Conservation (phyloP, 1,140 invertebrate species). For the Theocolax elegans region DNA sequence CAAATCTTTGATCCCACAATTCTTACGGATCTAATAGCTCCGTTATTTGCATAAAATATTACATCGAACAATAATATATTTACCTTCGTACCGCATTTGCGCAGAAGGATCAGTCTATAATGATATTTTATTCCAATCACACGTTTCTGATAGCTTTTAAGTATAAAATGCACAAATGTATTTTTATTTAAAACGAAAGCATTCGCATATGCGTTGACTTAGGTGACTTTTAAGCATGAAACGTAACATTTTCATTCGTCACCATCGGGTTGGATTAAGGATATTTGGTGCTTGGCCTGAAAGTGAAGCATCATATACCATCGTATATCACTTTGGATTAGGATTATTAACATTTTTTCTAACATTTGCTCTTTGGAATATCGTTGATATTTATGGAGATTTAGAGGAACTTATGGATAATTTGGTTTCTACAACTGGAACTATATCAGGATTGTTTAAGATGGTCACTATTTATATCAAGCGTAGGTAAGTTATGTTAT, state of each 20-base stretch:
- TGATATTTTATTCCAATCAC: no score
- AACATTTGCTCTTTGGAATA: slow-evolving; percentile 27
- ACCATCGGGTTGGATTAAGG: slow-evolving; percentile 21
- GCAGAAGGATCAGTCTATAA: no score
- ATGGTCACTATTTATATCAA: slow-evolving; percentile 4
- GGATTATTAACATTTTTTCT: slow-evolving; percentile 10
- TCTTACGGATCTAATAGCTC: no score
- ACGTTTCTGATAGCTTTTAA: no score
- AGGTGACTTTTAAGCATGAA: neutral
- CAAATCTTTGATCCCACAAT: no score
- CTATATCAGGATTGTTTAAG: slow-evolving; percentile 9
- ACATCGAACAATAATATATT: no score
- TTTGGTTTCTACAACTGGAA: slow-evolving; percentile 19
- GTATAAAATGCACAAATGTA: no score
- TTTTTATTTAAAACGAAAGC: no score
- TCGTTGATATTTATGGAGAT: neutral
- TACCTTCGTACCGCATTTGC: no score
- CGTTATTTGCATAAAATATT: no score
- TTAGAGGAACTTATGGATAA: slow-evolving; percentile 36
- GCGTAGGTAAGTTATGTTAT: slow-evolving; percentile 17
- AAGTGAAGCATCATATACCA: no score
- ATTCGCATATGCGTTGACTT: no score
- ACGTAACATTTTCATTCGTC: slow-evolving; percentile 15
- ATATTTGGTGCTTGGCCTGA: slow-evolving; percentile 8
- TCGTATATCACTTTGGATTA: neutral